phyloP scores from a whole-genome alignment of 2,888 invertebrate genomes.

The Trissolcus brochymenae region DNA sequence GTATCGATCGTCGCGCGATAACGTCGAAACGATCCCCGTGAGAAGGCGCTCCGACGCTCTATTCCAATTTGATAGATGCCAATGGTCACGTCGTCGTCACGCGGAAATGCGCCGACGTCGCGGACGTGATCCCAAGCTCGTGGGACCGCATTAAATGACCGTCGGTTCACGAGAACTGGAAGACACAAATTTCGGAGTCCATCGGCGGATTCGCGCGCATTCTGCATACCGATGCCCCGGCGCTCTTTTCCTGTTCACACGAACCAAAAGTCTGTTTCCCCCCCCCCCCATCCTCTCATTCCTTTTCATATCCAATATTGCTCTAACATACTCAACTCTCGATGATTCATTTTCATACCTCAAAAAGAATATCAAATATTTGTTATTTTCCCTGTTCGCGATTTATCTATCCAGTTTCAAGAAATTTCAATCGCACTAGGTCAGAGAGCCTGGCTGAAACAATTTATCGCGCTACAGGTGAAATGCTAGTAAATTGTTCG shows the following conservation, averaged over 20 bases:
- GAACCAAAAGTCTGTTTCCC: background rate
- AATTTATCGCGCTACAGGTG: too few relatives aligned
- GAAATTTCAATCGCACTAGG: constrained; percentile 2
- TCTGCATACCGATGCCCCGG: constrained; percentile 69
- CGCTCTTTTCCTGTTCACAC: constrained; percentile 53
- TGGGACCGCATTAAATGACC: constrained; percentile 73
- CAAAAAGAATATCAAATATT: too few relatives aligned
- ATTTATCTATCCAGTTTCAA: constrained; percentile 3
- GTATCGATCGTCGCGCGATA: constrained; percentile 49
- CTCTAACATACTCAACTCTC: too few relatives aligned
- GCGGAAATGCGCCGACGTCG: constrained; percentile 59
- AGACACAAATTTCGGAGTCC: constrained; percentile 68
- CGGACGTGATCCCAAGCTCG: constrained; percentile 64
- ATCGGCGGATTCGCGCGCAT: constrained; percentile 42
- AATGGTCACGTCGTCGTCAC: constrained; percentile 21
- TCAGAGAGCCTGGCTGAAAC: too few relatives aligned
- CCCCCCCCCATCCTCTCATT: too few relatives aligned
- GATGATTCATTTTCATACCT: too few relatives aligned
- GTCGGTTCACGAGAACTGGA: constrained; percentile 66
- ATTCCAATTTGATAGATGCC: background rate
- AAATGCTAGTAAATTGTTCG: too few relatives aligned
- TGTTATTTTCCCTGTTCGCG: too few relatives aligned
- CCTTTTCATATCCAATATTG: too few relatives aligned
- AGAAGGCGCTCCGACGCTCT: constrained; percentile 24
- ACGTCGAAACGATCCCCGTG: constrained; percentile 54